Percentiles rank a stretch among this genome's conserved stretches.
phyloP scores from a whole-genome alignment of 2,113 vertebrate species.

The Saccopteryx bilineata region DNA sequence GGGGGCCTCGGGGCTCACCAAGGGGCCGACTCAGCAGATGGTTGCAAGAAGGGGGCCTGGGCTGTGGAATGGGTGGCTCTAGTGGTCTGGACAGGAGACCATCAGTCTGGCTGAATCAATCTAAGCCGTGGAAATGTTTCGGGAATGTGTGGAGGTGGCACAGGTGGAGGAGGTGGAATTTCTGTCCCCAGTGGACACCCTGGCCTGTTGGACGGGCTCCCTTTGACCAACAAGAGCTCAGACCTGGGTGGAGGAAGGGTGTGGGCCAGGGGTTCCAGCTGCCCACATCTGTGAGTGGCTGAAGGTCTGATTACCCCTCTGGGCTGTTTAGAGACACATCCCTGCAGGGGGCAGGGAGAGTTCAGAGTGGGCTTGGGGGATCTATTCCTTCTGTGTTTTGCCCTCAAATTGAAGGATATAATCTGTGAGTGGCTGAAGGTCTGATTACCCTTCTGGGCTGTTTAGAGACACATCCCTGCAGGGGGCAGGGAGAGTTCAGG shows the following conservation, averaged over 20 bases:
- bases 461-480: neutral
- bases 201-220: neutral
- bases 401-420: neutral
- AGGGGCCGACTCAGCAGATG: neutral
- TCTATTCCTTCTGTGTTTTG: neutral
- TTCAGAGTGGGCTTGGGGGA: too few species aligned
- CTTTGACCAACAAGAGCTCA: neutral
- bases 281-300: neutral
- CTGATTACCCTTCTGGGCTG: neutral
- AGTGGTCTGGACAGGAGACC: neutral
- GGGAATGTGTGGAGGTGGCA: neutral
- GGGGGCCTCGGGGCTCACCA: neutral
- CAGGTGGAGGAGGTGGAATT: too few species aligned
- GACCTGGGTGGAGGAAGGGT: neutral
- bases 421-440: neutral
- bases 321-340: neutral
- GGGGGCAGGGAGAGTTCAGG: fast-evolving
- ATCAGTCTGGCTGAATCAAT: neutral
- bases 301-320: neutral
- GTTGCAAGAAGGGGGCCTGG: fast-evolving
- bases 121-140: neutral
- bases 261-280: neutral
- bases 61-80: too few species aligned
- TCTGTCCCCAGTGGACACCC: neutral
- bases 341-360: fast-evolving